Base-by-base conservation (phyloP, 2,113 vertebrate species). In the Callorhinus ursinus region DNA sequence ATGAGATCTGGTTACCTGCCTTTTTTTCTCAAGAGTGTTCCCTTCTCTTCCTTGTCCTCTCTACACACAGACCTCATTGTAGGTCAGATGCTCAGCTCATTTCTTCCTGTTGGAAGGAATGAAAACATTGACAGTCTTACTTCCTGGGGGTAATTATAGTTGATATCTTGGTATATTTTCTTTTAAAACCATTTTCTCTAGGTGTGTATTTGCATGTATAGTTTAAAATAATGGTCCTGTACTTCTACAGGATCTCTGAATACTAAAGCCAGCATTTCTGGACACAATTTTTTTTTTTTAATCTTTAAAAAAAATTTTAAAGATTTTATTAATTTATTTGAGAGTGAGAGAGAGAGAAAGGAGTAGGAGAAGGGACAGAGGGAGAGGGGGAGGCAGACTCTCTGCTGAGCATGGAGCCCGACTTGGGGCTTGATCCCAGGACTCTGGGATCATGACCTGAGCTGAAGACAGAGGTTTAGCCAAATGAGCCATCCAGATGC, bases 171-270 rank as follows among this genome's bases (percentile, higher is more conserved):
- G 13, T 84, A 24, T 90, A 53, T 92, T 71, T 94, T 57, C 51
- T 53, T 88, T 94, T 63, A n/a, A 96, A 96, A 95, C 22, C 42
- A 80, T 81, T 96, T 42, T 88, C 46, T 88, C 19, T 96, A 46
- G 15, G 51, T 59, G 7, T 90, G 6, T 86, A 10, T 85, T 85
- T 42, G 13, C 18, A 46, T 51, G 12, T 28, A 5, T 67, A 33
- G 33, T 94, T 67, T 89, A 96, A 93, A 85, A 7, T 55, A n/a
- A 24, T 67, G n/a, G 65, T 19, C 28, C n/a, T 90, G 5, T 63
- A 39, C 9, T 79, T 87, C 18, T 1, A 81, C 18, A 93, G 19
- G 21, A 46, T 93, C 33, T 65, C 31, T 83, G 42, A 69, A 83
- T 91, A 53, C 26, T 65, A 80, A 72, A 55, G 18, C n/a, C 61